These are phyloP conservation scores for Vimba vimba DNA, from an alignment of 2,113 vertebrate genomes.

Conservation along the genomic window DNA sequence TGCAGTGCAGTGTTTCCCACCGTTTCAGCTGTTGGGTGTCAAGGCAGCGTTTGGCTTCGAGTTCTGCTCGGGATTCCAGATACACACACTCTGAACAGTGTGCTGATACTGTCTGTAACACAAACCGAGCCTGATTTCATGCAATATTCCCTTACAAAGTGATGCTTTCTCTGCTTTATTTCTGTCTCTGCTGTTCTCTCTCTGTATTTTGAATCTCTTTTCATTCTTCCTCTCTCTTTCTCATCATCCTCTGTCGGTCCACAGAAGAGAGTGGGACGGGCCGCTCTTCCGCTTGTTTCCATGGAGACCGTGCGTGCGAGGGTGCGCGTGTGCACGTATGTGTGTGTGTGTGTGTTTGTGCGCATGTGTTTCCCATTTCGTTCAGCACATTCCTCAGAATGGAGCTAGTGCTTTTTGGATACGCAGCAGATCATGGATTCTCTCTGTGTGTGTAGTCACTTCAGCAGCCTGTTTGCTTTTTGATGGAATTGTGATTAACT, in stretches of 20 bases:
- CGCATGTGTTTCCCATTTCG: conserved; percentile 21
- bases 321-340: conserved; percentile 10
- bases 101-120: neutral
- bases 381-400: conserved; percentile 46
- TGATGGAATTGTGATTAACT: conserved; percentile 11
- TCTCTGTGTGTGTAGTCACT: conserved; percentile 8
- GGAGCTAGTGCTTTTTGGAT: conserved; percentile 31
- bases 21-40: conserved; percentile 23
- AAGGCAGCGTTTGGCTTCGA: neutral
- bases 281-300: conserved; percentile 57
- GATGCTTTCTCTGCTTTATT: neutral
- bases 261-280: conserved; percentile 51
- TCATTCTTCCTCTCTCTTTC: conserved; percentile 12
- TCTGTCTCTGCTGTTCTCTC: conserved; percentile 24
- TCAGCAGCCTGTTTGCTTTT: neutral
- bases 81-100: neutral
- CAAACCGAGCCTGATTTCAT: neutral
- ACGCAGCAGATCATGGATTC: conserved; percentile 29
- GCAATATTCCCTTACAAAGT: neutral
- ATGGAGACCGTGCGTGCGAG: conserved; percentile 48
- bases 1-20: conserved; percentile 46
- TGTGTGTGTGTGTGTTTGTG: conserved; percentile 15
- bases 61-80: neutral
- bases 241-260: conserved; percentile 44
- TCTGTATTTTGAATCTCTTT: conserved; percentile 16